Base-by-base conservation (phyloP, 2,888 invertebrate genomes). In the Drosophila hamatofila region DNA sequence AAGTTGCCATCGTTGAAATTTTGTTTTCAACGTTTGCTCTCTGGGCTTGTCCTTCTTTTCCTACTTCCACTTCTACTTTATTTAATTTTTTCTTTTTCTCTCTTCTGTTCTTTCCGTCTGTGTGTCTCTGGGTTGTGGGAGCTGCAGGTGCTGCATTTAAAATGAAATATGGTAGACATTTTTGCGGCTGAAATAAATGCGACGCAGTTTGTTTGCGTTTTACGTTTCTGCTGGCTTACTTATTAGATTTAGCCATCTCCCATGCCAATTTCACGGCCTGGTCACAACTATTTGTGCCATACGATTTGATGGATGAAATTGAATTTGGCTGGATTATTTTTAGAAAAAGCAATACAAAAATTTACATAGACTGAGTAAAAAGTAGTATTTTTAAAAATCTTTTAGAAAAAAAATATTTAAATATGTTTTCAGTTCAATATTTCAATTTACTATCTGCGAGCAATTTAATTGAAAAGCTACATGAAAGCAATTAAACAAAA, bases 91-190 rank as follows among this genome's bases (percentile, higher is more conserved):
- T 5, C 21, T 14, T 49, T 33, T 2, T 59, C 46, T 61, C 51
- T 62, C 42, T 49, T 54, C 37, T 8, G 35, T 51, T 16, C 16
- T 46, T 30, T 62, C 30, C 30, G 72, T 49, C 54, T 48, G 11
- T 30, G 54, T 39, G 8, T 39, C 39, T n/a, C 39, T n/a, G 39
- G 39, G 39, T 42, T 60, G 73, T 57, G 72, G 60, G 69, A 58
- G 83, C 75, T 88, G 88, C 84, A 84, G 84, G 84, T 85, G 86
- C 84, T 84, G 84, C 83, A 88, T 75, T 78, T 80, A 73, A 85
- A 85, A 84, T 88, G 88, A 85, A 84, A 84, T 84, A 84, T 85
- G 88, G 86, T 69, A 80, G 86, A 67, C 86, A 83, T 85, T 88
- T 88, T 85, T 83, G 83, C 83, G 88, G 86, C 73, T 76, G 72